A percentile compares a stretch with the other conserved stretches of the same genome.
phyloP scores from a whole-genome alignment of 37 sponge, comb jelly and placozoan species.

The Chondrilla cf. caribensis region DNA sequence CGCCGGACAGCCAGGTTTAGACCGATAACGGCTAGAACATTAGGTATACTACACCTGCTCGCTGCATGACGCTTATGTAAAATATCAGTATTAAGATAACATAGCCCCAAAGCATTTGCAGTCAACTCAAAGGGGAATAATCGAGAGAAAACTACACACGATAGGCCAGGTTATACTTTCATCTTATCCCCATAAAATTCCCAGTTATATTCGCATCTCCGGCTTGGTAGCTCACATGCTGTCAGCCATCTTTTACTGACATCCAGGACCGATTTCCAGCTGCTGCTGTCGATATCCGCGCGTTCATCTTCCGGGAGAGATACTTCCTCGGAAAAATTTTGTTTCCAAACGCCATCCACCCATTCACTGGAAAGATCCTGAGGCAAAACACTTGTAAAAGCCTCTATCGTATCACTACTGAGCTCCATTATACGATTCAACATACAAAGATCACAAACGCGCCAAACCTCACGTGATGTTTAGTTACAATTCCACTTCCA shows the following conservation, averaged over 20 bases:
- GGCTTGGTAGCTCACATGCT: not conserved
- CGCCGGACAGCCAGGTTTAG: too few species aligned
- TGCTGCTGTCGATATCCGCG: not conserved
- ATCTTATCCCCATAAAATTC: not conserved
- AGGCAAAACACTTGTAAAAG: constrained; percentile 26
- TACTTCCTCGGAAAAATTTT: constrained; percentile 37
- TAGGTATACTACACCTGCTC: too few species aligned
- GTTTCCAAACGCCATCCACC: constrained; percentile 36
- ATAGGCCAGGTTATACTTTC: not conserved
- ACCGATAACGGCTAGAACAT: too few species aligned
- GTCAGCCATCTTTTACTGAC: constrained; percentile 12
- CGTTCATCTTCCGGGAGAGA: constrained; percentile 5
- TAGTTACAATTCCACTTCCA: too few species aligned
- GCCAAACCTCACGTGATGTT: too few species aligned
- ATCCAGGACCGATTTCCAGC: not conserved
- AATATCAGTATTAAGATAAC: too few species aligned
- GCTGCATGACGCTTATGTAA: too few species aligned
- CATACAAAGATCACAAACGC: too few species aligned
- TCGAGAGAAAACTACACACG: not conserved
- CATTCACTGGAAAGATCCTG: constrained; percentile 36
- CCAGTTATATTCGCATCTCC: not conserved
- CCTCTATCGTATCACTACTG: constrained; percentile 33
- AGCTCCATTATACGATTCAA: too few species aligned
- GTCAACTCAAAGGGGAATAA: too few species aligned
- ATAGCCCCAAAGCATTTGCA: too few species aligned